These are phyloP conservation scores for Gymnoscopelus braueri DNA, from an alignment of 2,797 vertebrate genomes.

Conservation along the genomic window DNA sequence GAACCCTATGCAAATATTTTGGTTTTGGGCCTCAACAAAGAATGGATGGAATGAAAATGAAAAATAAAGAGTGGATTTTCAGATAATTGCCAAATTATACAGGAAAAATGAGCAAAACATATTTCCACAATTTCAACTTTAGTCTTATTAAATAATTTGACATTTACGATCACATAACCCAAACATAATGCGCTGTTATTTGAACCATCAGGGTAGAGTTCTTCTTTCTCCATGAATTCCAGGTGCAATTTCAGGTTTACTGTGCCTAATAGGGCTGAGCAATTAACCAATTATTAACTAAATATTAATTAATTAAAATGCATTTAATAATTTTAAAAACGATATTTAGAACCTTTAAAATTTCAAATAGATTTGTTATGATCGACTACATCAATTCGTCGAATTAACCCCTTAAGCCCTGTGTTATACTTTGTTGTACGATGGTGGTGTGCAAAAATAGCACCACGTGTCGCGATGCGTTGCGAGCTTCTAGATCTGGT, in stretches of 20 bases:
- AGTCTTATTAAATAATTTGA: background rate
- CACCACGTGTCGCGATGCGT: no score
- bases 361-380: background rate
- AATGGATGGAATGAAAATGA: background rate
- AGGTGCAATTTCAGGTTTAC: slow-evolving; percentile 8
- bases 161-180: background rate
- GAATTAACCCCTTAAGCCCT: no score
- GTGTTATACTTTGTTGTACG: no score
- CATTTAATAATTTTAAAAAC: no score
- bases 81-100: slow-evolving; percentile 1
- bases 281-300: no score
- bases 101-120: background rate
- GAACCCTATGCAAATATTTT: slow-evolving; percentile 5
- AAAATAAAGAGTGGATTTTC: background rate
- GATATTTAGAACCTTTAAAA: no score
- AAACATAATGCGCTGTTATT: slow-evolving; percentile 1
- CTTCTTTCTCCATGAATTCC: slow-evolving; percentile 11
- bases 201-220: background rate
- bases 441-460: no score
- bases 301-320: no score
- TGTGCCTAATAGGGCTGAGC: background rate
- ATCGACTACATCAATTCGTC: no score
- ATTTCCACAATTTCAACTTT: slow-evolving; percentile 18
- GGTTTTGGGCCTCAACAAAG: slow-evolving; percentile 3
- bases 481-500: no score